phyloP scores from a whole-genome alignment of 2,797 vertebrate genomes.

The Denticeps clupeoides region DNA sequence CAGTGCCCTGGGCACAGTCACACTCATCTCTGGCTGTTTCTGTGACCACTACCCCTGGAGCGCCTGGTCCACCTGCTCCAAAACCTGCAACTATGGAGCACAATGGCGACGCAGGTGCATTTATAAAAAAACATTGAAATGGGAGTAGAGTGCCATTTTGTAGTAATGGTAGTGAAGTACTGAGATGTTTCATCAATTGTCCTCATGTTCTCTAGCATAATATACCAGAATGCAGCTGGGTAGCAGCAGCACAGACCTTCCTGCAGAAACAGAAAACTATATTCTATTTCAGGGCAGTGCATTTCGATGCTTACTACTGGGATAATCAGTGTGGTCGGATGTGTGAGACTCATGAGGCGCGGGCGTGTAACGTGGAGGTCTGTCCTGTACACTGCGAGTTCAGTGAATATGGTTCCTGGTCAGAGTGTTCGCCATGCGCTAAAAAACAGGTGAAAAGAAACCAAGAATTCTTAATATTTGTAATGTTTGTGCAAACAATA shows the following conservation, averaged over 20 bases:
- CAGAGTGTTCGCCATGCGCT: slow-evolving; percentile 78
- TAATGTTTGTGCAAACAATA: background rate
- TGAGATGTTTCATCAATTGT: too few species aligned
- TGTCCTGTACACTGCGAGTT: slow-evolving; percentile 78
- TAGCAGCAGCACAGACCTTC: too few species aligned
- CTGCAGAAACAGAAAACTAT: background rate
- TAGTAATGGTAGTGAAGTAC: too few species aligned
- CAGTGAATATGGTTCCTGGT: slow-evolving; percentile 76
- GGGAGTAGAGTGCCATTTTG: too few species aligned
- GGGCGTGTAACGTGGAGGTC: slow-evolving; percentile 62
- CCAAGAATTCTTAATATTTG: too few species aligned
- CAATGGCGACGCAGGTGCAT: slow-evolving; percentile 62
- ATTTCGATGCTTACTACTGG: slow-evolving; percentile 52
- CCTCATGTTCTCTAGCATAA: too few species aligned
- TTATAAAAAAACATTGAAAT: background rate
- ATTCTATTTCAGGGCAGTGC: slow-evolving; percentile 47
- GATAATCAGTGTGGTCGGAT: slow-evolving; percentile 59
- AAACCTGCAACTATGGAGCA: slow-evolving; percentile 70
- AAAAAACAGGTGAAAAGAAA: slow-evolving; percentile 64
- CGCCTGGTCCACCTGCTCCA: slow-evolving; percentile 72
- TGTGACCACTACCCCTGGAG: slow-evolving; percentile 78
- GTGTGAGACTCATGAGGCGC: slow-evolving; percentile 54
- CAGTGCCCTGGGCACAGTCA: slow-evolving; percentile 33
- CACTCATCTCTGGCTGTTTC: slow-evolving; percentile 56
- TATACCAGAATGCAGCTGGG: too few species aligned